These are phyloP conservation scores for Hylaeus anthracinus DNA, from an alignment of 1,140 invertebrate genomes.

Conservation along the genomic window DNA sequence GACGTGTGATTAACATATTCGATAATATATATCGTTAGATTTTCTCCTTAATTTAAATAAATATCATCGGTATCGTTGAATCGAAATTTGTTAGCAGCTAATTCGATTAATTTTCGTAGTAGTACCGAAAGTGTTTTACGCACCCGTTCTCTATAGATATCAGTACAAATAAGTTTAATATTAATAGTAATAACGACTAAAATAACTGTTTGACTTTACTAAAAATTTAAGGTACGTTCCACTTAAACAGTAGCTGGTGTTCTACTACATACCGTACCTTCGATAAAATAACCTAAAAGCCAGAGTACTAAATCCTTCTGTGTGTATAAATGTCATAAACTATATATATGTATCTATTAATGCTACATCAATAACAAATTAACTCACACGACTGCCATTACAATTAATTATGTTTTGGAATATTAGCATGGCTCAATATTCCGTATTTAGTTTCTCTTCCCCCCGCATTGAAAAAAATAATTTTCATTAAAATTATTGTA, in stretches of 20 bases:
- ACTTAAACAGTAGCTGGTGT: conserved; percentile 64
- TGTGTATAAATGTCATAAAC: conserved; percentile 62
- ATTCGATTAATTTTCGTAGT: background rate
- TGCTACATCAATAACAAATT: conserved; percentile 55
- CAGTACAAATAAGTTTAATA: conserved; percentile 69
- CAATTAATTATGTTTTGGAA: conserved; percentile 54
- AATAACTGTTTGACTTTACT: conserved; percentile 59
- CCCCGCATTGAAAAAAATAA: conserved; percentile 2
- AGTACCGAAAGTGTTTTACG: conserved; percentile 48
- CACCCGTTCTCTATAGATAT: conserved; percentile 63
- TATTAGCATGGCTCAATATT: conserved; percentile 19
- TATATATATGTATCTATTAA: conserved; percentile 57
- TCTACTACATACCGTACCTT: conserved; percentile 65
- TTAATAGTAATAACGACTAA: conserved; percentile 58
- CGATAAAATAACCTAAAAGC: conserved; percentile 55
- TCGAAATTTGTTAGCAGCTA: conserved; percentile 1
- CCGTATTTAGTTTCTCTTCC: conserved; percentile 25
- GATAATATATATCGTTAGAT: conserved; percentile 17
- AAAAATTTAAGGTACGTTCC: conserved; percentile 51
- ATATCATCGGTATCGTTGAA: background rate
- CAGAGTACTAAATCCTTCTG: conserved; percentile 53
- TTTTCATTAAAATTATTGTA: conserved; percentile 1
- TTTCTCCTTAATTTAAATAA: conserved; percentile 11
- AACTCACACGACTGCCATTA: conserved; percentile 62
- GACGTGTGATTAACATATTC: conserved; percentile 9